These are phyloP conservation scores for Corythaeola cristata DNA, from an alignment of 2,113 vertebrate genomes.

Conservation along the genomic window DNA sequence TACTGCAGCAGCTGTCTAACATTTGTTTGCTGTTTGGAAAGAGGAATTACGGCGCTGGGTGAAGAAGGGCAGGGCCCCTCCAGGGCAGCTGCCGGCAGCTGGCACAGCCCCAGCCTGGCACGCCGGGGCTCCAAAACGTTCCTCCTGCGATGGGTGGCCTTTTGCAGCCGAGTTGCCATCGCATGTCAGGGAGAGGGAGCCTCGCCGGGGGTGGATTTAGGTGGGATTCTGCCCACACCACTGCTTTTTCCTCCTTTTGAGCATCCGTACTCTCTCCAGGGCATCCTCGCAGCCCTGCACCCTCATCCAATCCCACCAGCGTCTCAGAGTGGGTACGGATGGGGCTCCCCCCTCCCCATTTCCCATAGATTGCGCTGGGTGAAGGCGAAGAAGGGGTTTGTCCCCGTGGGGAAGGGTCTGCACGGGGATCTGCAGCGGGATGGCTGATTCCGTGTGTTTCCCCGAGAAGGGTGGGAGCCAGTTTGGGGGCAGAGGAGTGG, in stretches of 20 bases:
- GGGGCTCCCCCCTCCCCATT: neutral
- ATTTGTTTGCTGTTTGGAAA: neutral
- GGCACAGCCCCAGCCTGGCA: neutral
- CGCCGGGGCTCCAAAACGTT: neutral
- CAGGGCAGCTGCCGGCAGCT: neutral
- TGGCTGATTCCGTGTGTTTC: accelerated
- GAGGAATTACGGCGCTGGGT: accelerated
- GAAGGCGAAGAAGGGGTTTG: accelerated
- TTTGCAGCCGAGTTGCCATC: neutral
- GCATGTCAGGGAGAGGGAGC: accelerated
- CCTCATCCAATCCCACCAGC: neutral
- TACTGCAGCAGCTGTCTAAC: neutral
- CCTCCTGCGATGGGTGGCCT: neutral
- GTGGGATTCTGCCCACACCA: neutral
- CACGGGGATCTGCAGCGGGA: accelerated
- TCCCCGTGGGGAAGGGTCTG: neutral
- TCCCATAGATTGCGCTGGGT: accelerated
- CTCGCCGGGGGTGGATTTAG: accelerated
- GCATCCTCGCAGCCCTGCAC: neutral
- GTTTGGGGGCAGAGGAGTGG: accelerated
- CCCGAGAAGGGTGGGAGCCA: accelerated
- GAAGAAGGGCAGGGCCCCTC: neutral
- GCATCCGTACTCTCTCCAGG: neutral
- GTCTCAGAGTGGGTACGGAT: accelerated
- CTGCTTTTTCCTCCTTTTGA: neutral